phyloP scores from a whole-genome alignment of 2,888 invertebrate species.

The Morinoia aosen region DNA sequence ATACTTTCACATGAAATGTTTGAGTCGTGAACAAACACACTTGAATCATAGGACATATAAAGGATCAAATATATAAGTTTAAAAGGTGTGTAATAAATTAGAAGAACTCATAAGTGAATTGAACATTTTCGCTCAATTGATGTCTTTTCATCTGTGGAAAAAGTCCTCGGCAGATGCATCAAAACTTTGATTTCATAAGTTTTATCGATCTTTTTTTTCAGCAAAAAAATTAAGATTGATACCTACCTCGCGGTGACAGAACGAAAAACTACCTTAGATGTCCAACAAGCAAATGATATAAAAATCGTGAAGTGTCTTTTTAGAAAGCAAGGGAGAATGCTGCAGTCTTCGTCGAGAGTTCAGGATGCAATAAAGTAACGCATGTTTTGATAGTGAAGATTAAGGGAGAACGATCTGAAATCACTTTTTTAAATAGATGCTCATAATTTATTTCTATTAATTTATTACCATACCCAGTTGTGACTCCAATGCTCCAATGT shows the following conservation, averaged over 20 bases:
- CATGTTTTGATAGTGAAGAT: no score
- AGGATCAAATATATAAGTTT: no score
- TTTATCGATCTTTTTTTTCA: background rate
- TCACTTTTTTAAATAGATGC: no score
- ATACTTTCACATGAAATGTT: background rate
- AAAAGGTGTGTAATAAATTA: no score
- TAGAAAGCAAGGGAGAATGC: background rate
- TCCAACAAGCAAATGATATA: background rate
- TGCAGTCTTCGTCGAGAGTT: background rate
- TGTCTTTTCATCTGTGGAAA: background rate
- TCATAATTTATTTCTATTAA: no score
- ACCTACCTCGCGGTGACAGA: background rate
- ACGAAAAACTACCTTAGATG: background rate
- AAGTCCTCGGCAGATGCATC: background rate
- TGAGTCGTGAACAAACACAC: background rate
- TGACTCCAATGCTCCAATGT: no score
- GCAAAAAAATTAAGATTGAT: background rate
- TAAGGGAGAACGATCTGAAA: no score
- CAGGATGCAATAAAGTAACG: background rate
- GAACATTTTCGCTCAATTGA: no score
- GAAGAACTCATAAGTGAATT: no score
- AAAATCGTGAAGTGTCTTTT: background rate
- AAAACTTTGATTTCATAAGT: background rate
- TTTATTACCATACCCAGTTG: no score
- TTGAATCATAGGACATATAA: background rate